Base-by-base conservation (phyloP, 2,113 vertebrate species). In the Crotalus horridus region DNA sequence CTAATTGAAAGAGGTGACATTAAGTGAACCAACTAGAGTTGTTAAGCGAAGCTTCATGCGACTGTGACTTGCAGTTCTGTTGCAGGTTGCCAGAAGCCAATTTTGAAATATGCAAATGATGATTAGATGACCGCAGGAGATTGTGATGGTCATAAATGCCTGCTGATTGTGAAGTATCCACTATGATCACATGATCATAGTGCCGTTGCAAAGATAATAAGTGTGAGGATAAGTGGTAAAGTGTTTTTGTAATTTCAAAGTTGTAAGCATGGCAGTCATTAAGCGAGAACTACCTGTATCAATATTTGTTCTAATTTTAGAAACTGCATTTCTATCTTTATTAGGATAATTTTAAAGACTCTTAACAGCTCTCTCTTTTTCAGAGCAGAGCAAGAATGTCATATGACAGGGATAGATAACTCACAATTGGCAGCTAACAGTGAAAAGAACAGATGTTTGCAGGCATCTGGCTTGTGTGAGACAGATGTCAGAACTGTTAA, bases 401-500 rank as follows among this genome's bases (percentile, higher is more conserved):
- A 53, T 58, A 55, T n/a, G 51, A 29, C 51, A 43, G 43, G 74
- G n/a, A 93, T 29, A 86, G 88, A 87, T 53, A n/a, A 56, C 13
- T 87, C 81, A 90, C 85, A 61, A 61, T 64, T 89, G 61, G n/a
- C 61, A 61, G 56, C 91, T 81, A 74, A 74, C 55, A 20, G 51
- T 56, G 87, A 89, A 48, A 90, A 90, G 55, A 85, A 90, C 92
- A 93, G 89, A 90, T 90, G 89, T 87, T 90, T 90, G 55, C 55
- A 21, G 39, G 92, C 21, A 39, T 90, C 56, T 86, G 55, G 55
- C 10, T 64, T 51, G 21, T 51, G 15, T 90, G 81, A 0, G 89
- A 53, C 92, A 93, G 92, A 93, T 87, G 56, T 87, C 61, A 86
- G 81, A 54, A 54, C 0, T 1, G 55, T 92, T 94, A 0, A 2